Evolutionary conservation across 2,888 invertebrate species (phyloP).

Genomic region (Neocrepidodera transversa): DNA sequence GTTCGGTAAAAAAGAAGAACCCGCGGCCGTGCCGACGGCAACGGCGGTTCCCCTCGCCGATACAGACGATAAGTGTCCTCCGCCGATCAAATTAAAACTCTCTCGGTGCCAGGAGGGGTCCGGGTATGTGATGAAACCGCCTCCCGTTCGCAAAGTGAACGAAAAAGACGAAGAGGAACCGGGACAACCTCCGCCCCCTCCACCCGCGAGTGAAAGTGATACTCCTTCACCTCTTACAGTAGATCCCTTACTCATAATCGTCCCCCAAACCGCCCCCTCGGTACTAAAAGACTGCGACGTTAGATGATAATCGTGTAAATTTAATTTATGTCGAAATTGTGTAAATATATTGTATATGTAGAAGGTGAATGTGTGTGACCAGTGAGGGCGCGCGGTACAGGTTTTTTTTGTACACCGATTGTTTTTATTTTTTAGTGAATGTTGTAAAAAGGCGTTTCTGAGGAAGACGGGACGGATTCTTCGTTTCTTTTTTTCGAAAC

Average conservation of each 20-base stretch:
- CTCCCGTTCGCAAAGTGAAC: constrained; percentile 48
- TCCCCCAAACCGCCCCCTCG: constrained; percentile 47
- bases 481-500: too few species aligned
- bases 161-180: constrained; percentile 54
- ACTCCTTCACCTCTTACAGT: constrained; percentile 29
- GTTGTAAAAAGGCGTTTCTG: too few species aligned
- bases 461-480: too few species aligned
- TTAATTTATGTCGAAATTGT: constrained; percentile 47
- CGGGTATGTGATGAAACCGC: constrained; percentile 67
- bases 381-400: too few species aligned
- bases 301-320: constrained; percentile 75
- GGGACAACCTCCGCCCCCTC: constrained; percentile 49
- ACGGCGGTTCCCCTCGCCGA: constrained; percentile 34
- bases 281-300: constrained; percentile 83
- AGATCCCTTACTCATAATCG: constrained; percentile 43
- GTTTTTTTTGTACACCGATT: too few species aligned
- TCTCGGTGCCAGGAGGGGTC: constrained; percentile 82
- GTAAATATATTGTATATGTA: constrained; percentile 49
- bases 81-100: constrained; percentile 82
- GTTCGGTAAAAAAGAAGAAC: constrained; percentile 63
- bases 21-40: constrained; percentile 47
- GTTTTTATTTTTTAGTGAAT: too few species aligned
- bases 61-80: constrained; percentile 42
- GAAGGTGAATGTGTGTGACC: constrained; percentile 43
- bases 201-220: constrained; percentile 4